Conservation (phyloP, 2,113 vertebrate genomes). For the Mus pahari region DNA sequence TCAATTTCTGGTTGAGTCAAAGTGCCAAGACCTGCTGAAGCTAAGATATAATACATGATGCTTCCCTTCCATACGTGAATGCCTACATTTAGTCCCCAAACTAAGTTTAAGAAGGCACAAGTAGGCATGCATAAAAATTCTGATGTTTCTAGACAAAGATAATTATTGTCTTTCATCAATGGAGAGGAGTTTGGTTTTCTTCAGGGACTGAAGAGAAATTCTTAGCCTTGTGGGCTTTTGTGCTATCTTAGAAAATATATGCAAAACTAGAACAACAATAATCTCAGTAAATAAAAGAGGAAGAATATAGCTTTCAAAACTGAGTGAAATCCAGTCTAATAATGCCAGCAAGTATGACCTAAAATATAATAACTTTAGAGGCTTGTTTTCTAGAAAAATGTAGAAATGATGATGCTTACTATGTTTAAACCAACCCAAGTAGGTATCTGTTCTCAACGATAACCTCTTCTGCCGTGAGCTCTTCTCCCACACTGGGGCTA, state of each 20-base stretch:
- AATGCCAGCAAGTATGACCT: background rate
- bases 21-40: background rate
- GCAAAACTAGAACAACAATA: background rate
- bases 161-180: background rate
- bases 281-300: background rate
- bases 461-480: background rate
- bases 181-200: background rate
- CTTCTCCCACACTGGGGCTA: background rate
- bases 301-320: constrained; percentile 8
- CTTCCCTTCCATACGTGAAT: no score
- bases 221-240: background rate
- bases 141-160: background rate
- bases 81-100: background rate
- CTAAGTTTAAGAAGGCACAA: background rate
- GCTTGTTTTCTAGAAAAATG: constrained; percentile 36
- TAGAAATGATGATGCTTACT: background rate
- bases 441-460: background rate
- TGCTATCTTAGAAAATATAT: background rate
- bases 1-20: background rate
- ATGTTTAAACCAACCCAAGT: background rate
- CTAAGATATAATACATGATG: background rate
- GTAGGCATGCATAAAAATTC: background rate
- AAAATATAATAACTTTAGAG: background rate
- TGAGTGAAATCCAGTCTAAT: constrained; percentile 9
- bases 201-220: background rate